phyloP scores from a whole-genome alignment of 2,888 invertebrate species.

The Ormia ochracea region DNA sequence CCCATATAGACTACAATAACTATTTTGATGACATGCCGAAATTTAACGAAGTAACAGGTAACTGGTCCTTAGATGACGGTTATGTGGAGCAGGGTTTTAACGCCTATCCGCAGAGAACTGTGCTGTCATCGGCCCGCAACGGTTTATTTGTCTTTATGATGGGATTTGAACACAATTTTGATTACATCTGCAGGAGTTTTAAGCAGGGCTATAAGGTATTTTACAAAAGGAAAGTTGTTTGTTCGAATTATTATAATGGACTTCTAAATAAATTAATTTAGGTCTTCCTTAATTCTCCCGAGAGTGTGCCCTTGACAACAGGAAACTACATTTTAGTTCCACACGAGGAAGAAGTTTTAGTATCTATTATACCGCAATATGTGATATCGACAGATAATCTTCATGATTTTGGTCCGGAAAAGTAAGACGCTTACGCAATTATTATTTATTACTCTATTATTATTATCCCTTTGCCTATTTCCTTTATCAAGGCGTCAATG shows the following conservation, averaged over 20 bases:
- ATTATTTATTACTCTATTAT: not conserved
- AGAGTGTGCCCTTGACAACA: conserved; percentile 74
- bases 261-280: conserved; percentile 40
- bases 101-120: conserved; percentile 83
- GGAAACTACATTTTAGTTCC: conserved; percentile 74
- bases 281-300: conserved; percentile 74
- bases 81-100: conserved; percentile 79
- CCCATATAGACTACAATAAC: conserved; percentile 69
- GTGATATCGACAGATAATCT: conserved; percentile 83
- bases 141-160: conserved; percentile 81
- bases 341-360: conserved; percentile 80
- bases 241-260: not conserved
- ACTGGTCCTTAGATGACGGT: conserved; percentile 82
- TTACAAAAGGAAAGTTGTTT: not conserved
- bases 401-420: conserved; percentile 79
- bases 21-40: conserved; percentile 65
- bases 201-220: conserved; percentile 83
- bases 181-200: conserved; percentile 84
- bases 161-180: conserved; percentile 81
- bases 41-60: conserved; percentile 68
- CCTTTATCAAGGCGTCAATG: conserved; percentile 79
- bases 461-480: not conserved
- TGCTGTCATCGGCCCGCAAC: conserved; percentile 81
- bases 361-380: conserved; percentile 84
- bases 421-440: conserved; percentile 64